Base-by-base conservation (phyloP, 2,888 invertebrate genomes). In the Drosophila neonasuta region DNA sequence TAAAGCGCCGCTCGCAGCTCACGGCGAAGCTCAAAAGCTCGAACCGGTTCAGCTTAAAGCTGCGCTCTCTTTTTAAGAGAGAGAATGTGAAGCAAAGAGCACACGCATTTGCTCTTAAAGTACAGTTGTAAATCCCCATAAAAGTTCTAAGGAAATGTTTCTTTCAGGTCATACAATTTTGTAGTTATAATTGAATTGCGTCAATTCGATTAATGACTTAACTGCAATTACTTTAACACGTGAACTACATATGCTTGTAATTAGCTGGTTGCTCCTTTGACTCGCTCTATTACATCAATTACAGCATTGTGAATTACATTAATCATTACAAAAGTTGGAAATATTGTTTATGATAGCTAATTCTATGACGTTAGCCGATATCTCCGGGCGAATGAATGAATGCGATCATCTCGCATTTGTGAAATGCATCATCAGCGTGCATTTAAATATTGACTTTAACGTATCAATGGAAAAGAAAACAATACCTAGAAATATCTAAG, bases 1-100 rank as follows among this genome's bases (percentile, higher is more conserved):
- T 83, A 86, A 82, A 69, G 85, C 82, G 60, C 41, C 44, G 59
- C 62, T 62, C 49, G 46, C 17, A 17, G 29, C 10, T 17, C 20
- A 17, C n/a, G 30, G 61, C 49, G 42, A 44, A n/a, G 50, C 41
- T 11, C 32, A 45, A 70, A 61, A 68, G 56, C 61, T 68, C 32
- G 30, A 68, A 60, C 58, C 71, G 58, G 45, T 54, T 55, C 54
- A 32, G 24, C 54, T 46, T 20, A 34, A 56, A 51, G 30, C 32
- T 42, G 32, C 39, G 63, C 63, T 71, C 51, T 39, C 32, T 36
- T 8, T 0, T 0, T 32, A 13, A 13, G 50, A 39, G 62, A 0
- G 32, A 11, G 24, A 24, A 6, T 24, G 24, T 24, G 1, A 5
- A 24, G 24, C 17, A 8, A 9, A 29, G 29, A 44, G 34, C 20